Evolutionary conservation across 2,113 vertebrate genomes (phyloP).

Genomic region (Dermatemys mawii): DNA sequence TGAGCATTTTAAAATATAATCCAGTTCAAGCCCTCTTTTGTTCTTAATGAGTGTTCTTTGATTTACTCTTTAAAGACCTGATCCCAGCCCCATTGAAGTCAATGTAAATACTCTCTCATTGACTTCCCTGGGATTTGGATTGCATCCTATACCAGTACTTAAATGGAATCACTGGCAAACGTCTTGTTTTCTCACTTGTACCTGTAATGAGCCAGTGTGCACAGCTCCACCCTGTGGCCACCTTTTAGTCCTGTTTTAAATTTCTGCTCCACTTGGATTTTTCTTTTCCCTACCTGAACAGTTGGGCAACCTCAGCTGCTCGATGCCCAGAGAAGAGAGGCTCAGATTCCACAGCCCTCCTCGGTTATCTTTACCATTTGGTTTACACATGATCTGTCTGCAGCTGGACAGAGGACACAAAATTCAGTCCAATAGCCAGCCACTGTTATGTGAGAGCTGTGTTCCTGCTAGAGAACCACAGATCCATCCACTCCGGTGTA

Average conservation of each 20-base stretch:
- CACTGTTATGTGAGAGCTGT: fast-evolving
- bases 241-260: neutral
- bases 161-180: neutral
- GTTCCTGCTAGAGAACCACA: neutral
- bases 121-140: neutral
- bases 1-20: slow-evolving; percentile 76
- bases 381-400: neutral
- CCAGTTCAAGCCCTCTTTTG: slow-evolving; percentile 32
- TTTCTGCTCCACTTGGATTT: fast-evolving
- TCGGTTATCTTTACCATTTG: fast-evolving
- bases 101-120: neutral
- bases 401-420: neutral
- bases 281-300: neutral
- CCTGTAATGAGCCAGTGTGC: neutral
- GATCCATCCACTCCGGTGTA: neutral
- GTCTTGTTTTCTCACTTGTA: neutral
- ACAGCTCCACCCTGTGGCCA: neutral
- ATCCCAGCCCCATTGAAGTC: neutral
- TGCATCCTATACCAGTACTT: neutral
- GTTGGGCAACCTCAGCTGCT: neutral
- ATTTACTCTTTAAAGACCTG: neutral
- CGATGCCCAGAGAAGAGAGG: neutral
- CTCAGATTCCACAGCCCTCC: fast-evolving
- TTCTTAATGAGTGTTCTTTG: neutral
- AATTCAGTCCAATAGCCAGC: neutral